Evolutionary conservation across 2,113 vertebrate genomes (phyloP), one percentile per base, ranked within the genome.

Genomic region (Rhegmatorhina hoffmannsi): DNA sequence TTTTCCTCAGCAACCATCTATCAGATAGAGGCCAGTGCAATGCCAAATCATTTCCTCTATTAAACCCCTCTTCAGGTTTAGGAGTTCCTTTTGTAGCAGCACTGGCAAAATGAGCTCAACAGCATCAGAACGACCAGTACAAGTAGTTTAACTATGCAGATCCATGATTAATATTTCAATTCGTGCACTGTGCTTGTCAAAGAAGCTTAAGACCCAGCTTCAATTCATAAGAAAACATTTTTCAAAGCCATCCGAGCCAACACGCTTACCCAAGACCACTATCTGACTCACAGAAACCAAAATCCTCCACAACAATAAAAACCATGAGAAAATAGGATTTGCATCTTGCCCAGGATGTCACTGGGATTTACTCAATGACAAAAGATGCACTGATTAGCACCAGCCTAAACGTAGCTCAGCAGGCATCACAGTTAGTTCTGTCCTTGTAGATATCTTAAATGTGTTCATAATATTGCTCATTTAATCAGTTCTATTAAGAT

Each of bases 221-320:
- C 49, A 63, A 9, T 85, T 85, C 84, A 46, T 76, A 83, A 82
- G 34, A 31, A 89, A 82, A 79, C 7, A 15, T 74, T 95, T 94
- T 95, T 82, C 67, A 91, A 92, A 95, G n/a, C 43, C 69, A 69
- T 79, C 58, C 50, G 50, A 95, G 67, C 60, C 2, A 1, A 82
- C 40, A 72, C 0, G 0, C 76, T 91, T 74, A 85, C 67, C 38
- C 31, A 89, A 92, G 78, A 90, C 68, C 53, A 38, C 50, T 84
- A 36, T 85, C 89, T 90, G 74, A 68, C 69, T 96, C 70, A 50
- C 14, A 36, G 46, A 95, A 82, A 91, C 68, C 62, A 76, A 92
- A 84, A 88, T 77, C 38, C 46, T 74, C 38, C 79, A 83, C 75
- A 59, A 55, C 58, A 86, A 53, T 33, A 85, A 77, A 89, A 82